Evolutionary conservation across 2,888 invertebrate species (phyloP).

Genomic region (Lissonota sp.): DNA sequence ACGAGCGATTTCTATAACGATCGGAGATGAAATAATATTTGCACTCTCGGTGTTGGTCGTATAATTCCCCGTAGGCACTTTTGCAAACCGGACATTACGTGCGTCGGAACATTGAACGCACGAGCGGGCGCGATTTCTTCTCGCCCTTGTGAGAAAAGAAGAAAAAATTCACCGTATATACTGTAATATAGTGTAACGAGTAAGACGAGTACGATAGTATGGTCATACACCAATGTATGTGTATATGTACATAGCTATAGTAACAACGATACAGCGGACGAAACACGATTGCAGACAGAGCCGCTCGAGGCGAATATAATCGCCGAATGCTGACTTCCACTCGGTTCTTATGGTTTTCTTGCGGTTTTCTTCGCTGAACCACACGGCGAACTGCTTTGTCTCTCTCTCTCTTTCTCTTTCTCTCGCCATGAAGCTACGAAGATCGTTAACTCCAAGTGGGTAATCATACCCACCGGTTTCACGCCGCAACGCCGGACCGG

Average conservation of each 20-base stretch:
- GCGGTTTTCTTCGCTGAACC: slow-evolving; percentile 76
- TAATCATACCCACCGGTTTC: slow-evolving; percentile 81
- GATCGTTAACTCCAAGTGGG: slow-evolving; percentile 81
- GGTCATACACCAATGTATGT: not conserved
- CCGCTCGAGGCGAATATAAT: slow-evolving; percentile 66
- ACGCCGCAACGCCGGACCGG: slow-evolving; percentile 73
- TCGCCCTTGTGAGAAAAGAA: not conserved
- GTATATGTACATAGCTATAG: slow-evolving; percentile 19
- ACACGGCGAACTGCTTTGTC: slow-evolving; percentile 61
- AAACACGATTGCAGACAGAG: slow-evolving; percentile 65
- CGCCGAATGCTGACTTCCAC: slow-evolving; percentile 66
- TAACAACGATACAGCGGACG: slow-evolving; percentile 46
- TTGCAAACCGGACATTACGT: slow-evolving; percentile 43
- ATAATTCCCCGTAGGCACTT: slow-evolving; percentile 42
- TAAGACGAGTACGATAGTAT: slow-evolving; percentile 34
- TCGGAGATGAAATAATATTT: slow-evolving; percentile 44
- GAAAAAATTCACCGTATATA: not conserved
- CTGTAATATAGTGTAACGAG: slow-evolving; percentile 43
- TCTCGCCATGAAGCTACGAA: slow-evolving; percentile 67
- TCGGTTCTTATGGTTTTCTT: slow-evolving; percentile 72
- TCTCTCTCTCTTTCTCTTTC: slow-evolving; percentile 32
- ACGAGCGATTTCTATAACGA: not conserved
- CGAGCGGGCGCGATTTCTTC: not conserved
- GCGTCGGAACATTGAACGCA: slow-evolving; percentile 35
- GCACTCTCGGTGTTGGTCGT: slow-evolving; percentile 11